Base-by-base conservation (phyloP, 1,140 invertebrate genomes). In the Lamellibrachia luymesi region DNA sequence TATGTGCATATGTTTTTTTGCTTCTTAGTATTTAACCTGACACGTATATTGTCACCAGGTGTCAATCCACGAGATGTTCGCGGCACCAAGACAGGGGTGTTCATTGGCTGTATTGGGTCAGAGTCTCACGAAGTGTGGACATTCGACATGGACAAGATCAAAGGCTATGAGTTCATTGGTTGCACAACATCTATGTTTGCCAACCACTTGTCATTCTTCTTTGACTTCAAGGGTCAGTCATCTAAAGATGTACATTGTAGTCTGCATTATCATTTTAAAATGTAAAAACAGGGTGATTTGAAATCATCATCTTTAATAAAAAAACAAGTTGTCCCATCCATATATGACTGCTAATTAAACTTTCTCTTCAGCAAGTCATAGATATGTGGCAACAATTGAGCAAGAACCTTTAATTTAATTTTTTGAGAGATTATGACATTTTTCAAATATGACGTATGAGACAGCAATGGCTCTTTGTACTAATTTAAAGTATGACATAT, bases 181-280 rank as follows among this genome's bases (percentile, higher is more conserved):
- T 99, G 98, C 96, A 98, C 98, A 92, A 97, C 98, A 89, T 98
- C 98, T 51, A 99, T 99, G 99, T 99, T 99, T 96, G 97, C 98
- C 89, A 99, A 99, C 96, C 97, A 99, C 95, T 97, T 99, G 64
- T 99, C 98, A 0, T 99, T 98, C 96, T 98, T 98, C 13, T 99
- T 99, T 96, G 98, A 99, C 95, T 98, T 99, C 93, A 98, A 97
- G 95, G 97, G 97, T 96, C 93, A 10, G 92, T 38, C 51, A 2
- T 38, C 51, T 7, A 90, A 17, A 17, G 13, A n/a, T n/a, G n/a
- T n/a, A n/a, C n/a, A n/a, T n/a, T n/a, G n/a, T n/a, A n/a, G n/a
- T n/a, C n/a, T 56, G 13, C 52, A 56, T 56, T 6, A 56, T 56
- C 52, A 6, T 56, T 56, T 13, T 6, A 5, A 6, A 56, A 56